phyloP scores from a whole-genome alignment of 2,797 vertebrate species.

The Perodicticus potto region DNA sequence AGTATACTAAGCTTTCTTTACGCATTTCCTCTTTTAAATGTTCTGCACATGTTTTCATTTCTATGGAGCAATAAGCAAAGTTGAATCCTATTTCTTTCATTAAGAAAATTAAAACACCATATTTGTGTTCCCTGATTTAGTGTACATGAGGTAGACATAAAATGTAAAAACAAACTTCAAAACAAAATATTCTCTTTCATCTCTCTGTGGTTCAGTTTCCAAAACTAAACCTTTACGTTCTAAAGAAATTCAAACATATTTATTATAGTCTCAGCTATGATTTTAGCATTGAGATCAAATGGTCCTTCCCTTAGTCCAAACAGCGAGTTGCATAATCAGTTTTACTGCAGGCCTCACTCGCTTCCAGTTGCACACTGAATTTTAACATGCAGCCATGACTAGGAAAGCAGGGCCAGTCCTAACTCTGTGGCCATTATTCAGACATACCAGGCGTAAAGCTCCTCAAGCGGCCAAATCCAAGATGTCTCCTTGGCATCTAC shows the following conservation, averaged over 20 bases:
- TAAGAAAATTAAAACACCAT: constrained; percentile 53
- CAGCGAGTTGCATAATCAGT: not conserved
- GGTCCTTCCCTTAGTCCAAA: not conserved
- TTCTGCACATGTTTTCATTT: constrained; percentile 54
- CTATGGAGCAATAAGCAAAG: constrained; percentile 16
- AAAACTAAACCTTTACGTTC: not conserved
- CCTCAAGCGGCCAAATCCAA: not conserved
- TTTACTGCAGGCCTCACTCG: not conserved
- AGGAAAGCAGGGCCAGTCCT: not conserved
- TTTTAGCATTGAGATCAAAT: constrained; percentile 26
- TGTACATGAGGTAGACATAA: constrained; percentile 23
- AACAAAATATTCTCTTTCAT: constrained; percentile 4
- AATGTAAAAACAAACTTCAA: constrained; percentile 41
- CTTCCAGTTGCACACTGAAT: not conserved
- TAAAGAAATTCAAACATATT: constrained; percentile 7
- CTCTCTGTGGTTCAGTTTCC: not conserved
- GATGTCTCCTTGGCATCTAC: not conserved
- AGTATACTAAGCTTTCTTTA: not conserved
- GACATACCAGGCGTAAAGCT: not conserved
- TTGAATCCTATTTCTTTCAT: constrained; percentile 6
- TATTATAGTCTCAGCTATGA: not conserved
- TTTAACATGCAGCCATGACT: not conserved
- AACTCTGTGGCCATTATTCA: not conserved
- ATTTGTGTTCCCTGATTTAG: constrained; percentile 39
- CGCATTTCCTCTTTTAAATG: not conserved